Evolutionary conservation across 1,140 invertebrate species (phyloP).

Genomic region (Danaus melanippus): DNA sequence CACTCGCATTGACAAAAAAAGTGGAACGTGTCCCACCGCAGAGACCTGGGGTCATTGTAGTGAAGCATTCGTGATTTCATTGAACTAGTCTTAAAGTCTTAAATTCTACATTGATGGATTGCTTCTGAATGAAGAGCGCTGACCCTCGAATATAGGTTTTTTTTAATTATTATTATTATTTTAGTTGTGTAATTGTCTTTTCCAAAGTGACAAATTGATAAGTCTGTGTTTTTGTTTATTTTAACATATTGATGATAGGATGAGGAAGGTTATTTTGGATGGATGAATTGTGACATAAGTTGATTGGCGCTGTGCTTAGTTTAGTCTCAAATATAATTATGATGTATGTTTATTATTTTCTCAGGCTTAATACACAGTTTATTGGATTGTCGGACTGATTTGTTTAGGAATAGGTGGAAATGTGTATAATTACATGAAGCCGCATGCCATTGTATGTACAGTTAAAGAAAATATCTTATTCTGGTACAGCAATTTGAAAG

Average conservation of each 20-base stretch:
- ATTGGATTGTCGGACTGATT: constrained; percentile 49
- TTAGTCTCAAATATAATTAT: constrained; percentile 64
- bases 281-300: constrained; percentile 47
- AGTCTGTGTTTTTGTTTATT: constrained; percentile 67
- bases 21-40: constrained; percentile 75
- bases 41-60: constrained; percentile 88
- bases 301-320: constrained; percentile 61
- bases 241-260: constrained; percentile 46
- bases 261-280: constrained; percentile 38
- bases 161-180: constrained; percentile 24
- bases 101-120: constrained; percentile 25
- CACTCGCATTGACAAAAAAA: constrained; percentile 82
- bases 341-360: constrained; percentile 42
- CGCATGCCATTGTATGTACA: constrained; percentile 33
- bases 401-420: constrained; percentile 40
- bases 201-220: constrained; percentile 71
- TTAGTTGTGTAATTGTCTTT: constrained; percentile 67
- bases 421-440: constrained; percentile 33
- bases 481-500: too few relatives aligned
- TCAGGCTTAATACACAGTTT: constrained; percentile 39
- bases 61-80: constrained; percentile 82
- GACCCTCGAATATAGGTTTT: constrained; percentile 66
- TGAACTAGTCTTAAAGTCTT: constrained; percentile 39
- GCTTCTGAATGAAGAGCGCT: constrained; percentile 44
- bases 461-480: neutral